phyloP scores from a whole-genome alignment of 35 echinoderm and acorn worm species.

The Ophiothrix spiculata region DNA sequence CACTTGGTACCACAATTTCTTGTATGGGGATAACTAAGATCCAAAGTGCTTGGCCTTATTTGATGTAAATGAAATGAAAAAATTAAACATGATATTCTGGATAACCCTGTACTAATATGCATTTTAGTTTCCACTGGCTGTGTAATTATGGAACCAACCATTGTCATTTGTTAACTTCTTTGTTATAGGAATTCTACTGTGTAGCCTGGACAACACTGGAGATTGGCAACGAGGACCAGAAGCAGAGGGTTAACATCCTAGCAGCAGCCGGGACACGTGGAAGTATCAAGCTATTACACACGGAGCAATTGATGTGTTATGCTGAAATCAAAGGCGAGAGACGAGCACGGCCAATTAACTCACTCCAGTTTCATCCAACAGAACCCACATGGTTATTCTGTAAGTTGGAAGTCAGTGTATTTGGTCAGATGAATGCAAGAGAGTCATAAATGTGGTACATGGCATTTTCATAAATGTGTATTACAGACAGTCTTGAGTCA shows the following conservation, averaged over 20 bases:
- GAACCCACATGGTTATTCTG: constrained; percentile 88
- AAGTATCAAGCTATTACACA: constrained; percentile 80
- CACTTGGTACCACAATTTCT: too few relatives aligned
- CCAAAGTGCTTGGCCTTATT: too few relatives aligned
- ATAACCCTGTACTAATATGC: too few relatives aligned
- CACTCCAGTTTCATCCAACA: constrained; percentile 70
- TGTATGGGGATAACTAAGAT: too few relatives aligned
- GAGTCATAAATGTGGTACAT: too few relatives aligned
- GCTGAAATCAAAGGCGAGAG: constrained; percentile 61
- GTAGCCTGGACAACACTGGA: constrained; percentile 87
- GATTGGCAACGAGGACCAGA: constrained; percentile 52
- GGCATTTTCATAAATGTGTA: too few relatives aligned
- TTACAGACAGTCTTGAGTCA: too few relatives aligned
- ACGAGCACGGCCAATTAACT: constrained; percentile 67
- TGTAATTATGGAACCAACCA: not conserved
- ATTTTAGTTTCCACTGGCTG: too few relatives aligned
- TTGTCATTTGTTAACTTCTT: not conserved
- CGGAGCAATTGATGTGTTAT: constrained; percentile 86
- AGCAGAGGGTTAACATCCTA: constrained; percentile 54
- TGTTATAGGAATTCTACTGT: constrained; percentile 92
- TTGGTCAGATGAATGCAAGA: too few relatives aligned
- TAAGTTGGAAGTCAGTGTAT: too few relatives aligned
- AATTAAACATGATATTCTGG: too few relatives aligned
- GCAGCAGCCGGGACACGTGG: constrained; percentile 73
- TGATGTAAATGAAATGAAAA: too few relatives aligned